Conservation (phyloP, 2,888 invertebrate genomes). For the Stomorhina lunata region DNA sequence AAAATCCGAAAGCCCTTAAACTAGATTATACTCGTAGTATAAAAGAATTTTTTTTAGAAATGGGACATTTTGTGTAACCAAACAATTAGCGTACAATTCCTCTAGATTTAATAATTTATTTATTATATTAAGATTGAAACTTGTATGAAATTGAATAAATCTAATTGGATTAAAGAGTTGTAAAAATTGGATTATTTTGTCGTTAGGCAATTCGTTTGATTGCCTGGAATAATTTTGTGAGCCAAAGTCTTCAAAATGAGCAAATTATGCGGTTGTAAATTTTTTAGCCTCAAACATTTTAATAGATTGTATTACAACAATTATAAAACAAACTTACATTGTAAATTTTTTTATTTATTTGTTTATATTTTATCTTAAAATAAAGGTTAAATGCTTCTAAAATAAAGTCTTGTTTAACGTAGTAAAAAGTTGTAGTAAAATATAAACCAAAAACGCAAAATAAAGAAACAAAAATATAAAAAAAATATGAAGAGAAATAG, state of each 20-base stretch:
- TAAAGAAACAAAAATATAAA: neutral
- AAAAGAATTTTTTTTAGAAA: neutral
- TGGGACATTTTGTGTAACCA: neutral
- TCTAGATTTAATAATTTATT: neutral
- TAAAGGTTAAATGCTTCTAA: neutral
- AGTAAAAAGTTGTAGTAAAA: neutral
- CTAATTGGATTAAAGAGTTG: neutral
- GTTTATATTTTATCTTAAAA: neutral
- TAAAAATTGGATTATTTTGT: too few species aligned
- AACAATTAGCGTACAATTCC: neutral
- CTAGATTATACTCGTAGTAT: neutral
- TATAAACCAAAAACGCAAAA: conserved; percentile 1
- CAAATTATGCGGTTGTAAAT: conserved; percentile 22
- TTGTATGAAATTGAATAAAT: neutral
- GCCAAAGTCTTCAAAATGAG: conserved; percentile 11
- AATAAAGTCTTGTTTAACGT: neutral
- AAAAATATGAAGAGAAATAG: conserved; percentile 14
- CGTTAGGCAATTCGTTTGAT: too few species aligned
- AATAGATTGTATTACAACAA: conserved; percentile 29
- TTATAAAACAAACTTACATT: conserved; percentile 4
- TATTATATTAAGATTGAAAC: neutral
- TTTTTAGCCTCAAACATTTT: conserved; percentile 25
- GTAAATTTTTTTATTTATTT: neutral
- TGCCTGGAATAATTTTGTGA: too few species aligned
- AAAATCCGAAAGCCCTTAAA: neutral